These are phyloP conservation scores for Phalacrocorax carbo DNA, from an alignment of 2,113 vertebrate species.

Conservation along the genomic window DNA sequence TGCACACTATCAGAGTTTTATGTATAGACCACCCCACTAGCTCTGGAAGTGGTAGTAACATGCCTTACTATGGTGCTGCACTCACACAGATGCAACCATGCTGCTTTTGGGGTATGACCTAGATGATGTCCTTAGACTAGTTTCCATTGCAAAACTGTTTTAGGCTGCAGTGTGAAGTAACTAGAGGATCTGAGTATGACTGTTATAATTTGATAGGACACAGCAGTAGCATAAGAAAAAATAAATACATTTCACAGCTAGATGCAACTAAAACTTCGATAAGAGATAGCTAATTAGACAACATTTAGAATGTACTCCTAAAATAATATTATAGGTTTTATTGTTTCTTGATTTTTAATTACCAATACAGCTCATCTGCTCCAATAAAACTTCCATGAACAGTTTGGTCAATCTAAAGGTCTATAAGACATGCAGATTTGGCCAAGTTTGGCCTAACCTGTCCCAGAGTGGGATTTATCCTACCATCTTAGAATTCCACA, in stretches of 20 bases:
- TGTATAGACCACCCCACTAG: background rate
- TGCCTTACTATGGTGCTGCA: background rate
- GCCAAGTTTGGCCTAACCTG: background rate
- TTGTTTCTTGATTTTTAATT: background rate
- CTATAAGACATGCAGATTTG: background rate
- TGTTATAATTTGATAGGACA: background rate
- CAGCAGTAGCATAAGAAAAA: background rate
- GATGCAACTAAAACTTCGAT: background rate
- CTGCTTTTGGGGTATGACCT: background rate
- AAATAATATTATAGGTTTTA: background rate
- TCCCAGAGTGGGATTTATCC: background rate
- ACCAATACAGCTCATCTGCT: accelerated
- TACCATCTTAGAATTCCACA: background rate
- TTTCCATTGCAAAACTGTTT: background rate
- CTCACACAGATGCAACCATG: background rate
- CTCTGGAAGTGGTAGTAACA: background rate
- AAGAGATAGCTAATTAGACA: background rate
- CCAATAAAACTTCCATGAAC: background rate
- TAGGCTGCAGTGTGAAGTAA: background rate
- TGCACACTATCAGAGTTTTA: background rate
- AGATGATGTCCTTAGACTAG: background rate
- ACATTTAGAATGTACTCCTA: background rate
- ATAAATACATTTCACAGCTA: background rate
- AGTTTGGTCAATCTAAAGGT: background rate
- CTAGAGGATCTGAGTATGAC: background rate